Evolutionary conservation across 2,888 invertebrate genomes (phyloP), one percentile per base, ranked within the genome.

Genomic region (Halocaridina rubra): DNA sequence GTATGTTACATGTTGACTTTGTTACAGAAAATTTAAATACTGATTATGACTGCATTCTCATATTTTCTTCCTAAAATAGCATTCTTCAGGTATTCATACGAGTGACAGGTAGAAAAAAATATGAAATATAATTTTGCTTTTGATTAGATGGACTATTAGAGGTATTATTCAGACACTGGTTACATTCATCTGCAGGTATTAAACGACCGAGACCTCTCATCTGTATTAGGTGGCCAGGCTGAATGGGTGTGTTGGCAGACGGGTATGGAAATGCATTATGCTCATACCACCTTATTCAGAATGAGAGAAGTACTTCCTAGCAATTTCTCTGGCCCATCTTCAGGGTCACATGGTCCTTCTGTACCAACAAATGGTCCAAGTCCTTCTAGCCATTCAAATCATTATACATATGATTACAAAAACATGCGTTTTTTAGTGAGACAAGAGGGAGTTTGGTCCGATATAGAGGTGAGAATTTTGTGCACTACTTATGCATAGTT

Each of bases 201-300:
- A 30, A 88, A 89, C 81, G 90, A 90, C 79, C 89, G 89, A 1
- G 80, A 89, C 13, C 91, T 95, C 13, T 91, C 93, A 0, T 93
- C 93, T 77, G 92, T 95, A 0, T 90, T 95, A 24, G 94, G 95
- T 87, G 92, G 94, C 13, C 93, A 93, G 89, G 95, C 96, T 33
- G 96, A 97, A 90, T 98, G 98, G 98, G 93, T 95, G 89, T 93
- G 98, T 16, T 98, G 98, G 98, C 96, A 96, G 91, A 95, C 96
- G 0, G 99, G 99, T 0, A 92, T 98, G 89, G 95, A 96, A 89
- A 93, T 99, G 10, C 94, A 94, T 85, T 96, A 96, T 90, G 95
- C 96, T 0, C 94, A 94, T n/a, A 91, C 96, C 5, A 93, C 95
- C 0, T 92, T 98, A 71, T 93, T 98, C 89, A 93, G 95, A 85